These are phyloP conservation scores for Punctoribates punctum DNA, from an alignment of 2,888 invertebrate species.

Conservation along the genomic window DNA sequence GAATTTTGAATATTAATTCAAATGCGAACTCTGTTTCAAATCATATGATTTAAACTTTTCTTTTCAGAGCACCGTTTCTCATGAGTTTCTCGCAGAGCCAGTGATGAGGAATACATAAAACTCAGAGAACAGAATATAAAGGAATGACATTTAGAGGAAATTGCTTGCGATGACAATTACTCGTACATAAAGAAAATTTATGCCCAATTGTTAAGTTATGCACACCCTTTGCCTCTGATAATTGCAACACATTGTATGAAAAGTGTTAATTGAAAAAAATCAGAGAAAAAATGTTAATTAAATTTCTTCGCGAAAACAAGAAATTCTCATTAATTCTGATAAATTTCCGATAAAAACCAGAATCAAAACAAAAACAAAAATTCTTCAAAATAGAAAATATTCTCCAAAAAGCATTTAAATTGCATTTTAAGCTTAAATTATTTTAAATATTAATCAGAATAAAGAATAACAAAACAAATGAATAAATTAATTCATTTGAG, in stretches of 20 bases:
- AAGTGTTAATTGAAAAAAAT: slow-evolving; percentile 19
- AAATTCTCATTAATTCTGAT: not conserved
- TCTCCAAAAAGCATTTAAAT: not conserved
- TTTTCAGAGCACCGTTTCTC: too few relatives aligned
- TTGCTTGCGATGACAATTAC: not conserved
- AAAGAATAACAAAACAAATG: not conserved
- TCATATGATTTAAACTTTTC: too few relatives aligned
- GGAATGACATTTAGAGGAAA: not conserved
- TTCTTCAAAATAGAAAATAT: not conserved
- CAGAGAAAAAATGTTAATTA: not conserved
- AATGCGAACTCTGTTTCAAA: too few relatives aligned
- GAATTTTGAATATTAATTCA: too few relatives aligned
- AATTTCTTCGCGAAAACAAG: not conserved
- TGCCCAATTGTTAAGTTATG: not conserved
- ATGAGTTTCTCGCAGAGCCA: too few relatives aligned
- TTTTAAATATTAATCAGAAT: not conserved
- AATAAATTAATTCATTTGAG: not conserved
- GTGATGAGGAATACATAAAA: not conserved
- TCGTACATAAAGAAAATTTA: not conserved
- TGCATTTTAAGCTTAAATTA: not conserved
- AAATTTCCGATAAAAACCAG: slow-evolving; percentile 6
- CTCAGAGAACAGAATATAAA: not conserved
- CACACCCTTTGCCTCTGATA: not conserved
- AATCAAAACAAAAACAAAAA: not conserved
- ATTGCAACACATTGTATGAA: slow-evolving; percentile 12